phyloP scores from a whole-genome alignment of 2,888 invertebrate genomes.

The Creontiades dilutus region DNA sequence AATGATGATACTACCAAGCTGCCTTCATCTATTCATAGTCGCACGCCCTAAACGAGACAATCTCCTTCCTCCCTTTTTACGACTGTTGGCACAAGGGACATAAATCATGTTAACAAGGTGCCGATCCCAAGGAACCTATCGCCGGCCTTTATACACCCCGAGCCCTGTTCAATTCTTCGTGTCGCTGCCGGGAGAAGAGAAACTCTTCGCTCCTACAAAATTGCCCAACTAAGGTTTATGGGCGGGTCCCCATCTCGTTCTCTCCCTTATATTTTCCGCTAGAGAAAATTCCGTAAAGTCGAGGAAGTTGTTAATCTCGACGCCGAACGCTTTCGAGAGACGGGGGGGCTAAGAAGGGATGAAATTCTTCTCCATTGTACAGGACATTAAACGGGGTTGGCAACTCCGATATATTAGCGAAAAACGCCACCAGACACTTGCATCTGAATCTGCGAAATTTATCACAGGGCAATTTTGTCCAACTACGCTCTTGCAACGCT shows the following conservation, averaged over 20 bases:
- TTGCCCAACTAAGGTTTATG: constrained; percentile 39
- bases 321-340: neutral
- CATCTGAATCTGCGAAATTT: too few relatives aligned
- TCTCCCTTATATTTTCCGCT: constrained; percentile 2
- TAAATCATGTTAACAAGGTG: constrained; percentile 32
- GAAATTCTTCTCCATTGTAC: constrained; percentile 2
- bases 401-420: neutral
- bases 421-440: neutral
- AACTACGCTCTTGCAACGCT: too few relatives aligned
- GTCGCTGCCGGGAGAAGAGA: neutral
- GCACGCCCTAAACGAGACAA: neutral
- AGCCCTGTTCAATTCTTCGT: constrained; percentile 7
- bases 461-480: too few relatives aligned
- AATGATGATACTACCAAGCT: neutral
- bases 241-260: neutral
- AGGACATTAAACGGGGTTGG: neutral
- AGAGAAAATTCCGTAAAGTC: neutral
- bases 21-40: neutral
- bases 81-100: neutral
- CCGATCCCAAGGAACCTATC: neutral
- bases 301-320: constrained; percentile 19
- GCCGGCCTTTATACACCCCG: neutral
- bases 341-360: neutral
- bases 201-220: neutral
- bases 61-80: neutral